Evolutionary conservation across 2,113 vertebrate species (phyloP), one percentile per base, ranked within the genome.

Genomic region (Cavia aperea): DNA sequence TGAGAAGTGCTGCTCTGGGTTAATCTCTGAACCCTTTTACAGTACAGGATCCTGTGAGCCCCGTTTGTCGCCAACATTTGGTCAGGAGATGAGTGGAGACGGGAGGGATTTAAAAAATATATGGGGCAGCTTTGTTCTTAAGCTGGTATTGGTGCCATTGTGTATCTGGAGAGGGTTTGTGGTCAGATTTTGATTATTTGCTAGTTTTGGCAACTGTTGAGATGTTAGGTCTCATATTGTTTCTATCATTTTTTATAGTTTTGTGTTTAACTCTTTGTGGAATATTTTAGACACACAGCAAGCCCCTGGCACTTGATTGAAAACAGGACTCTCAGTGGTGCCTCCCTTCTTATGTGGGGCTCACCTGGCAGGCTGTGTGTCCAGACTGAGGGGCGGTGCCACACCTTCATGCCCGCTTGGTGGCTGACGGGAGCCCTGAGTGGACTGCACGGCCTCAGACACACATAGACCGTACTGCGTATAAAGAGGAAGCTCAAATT

Each of bases 151-250:
- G 89, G 91, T 95, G 95, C 94, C 92, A 84, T 81, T 72, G 81
- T 58, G 87, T 91, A 79, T 96, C 94, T 97, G 96, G 94, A 96
- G 96, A 73, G 81, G 81, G 73, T 95, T 95, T 96, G 96, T 75
- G 93, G 93, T 95, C 91, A 51, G 94, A 95, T 66, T 96, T 96
- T 97, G 96, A 96, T 96, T 95, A 96, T 97, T 97, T 97, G 96
- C 95, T 95, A 96, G 95, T 93, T 91, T 97, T 96, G 96, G 96
- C 96, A 97, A 91, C 94, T 46, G 93, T 60, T 15, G 85, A 77
- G 84, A 92, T 95, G 93, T 94, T 94, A 92, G 94, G 78, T 91
- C 94, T 97, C 96, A 96, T 96, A 89, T 95, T 96, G 96, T 96
- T 97, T 94, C 96, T 93, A 96, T 95, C 96, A 96, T 82, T 95